Evolutionary conservation across 2,797 vertebrate species (phyloP).

Genomic region (Lagocephalus sceleratus): DNA sequence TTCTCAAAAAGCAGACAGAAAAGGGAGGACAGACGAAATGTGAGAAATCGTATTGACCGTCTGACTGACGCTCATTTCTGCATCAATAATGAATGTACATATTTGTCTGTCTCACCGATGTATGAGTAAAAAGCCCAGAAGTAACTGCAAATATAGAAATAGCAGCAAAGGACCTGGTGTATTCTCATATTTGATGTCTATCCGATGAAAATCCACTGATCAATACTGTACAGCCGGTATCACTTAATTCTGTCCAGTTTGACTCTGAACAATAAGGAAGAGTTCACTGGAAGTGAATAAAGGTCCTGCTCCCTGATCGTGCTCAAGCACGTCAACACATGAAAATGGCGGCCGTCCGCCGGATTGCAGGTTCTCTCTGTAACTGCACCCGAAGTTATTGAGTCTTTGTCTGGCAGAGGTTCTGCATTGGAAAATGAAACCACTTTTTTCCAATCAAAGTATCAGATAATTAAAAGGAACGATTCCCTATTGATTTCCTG

Average conservation of each 20-base stretch:
- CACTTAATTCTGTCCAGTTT: too few relatives aligned
- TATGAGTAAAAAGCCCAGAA: too few relatives aligned
- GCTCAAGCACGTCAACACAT: slow-evolving; percentile 26
- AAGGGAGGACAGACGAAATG: slow-evolving; percentile 8
- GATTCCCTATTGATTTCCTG: slow-evolving; percentile 57
- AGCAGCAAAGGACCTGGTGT: too few relatives aligned
- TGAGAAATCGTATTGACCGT: slow-evolving; percentile 14
- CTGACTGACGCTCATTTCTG: too few relatives aligned
- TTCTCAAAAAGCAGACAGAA: slow-evolving; percentile 25
- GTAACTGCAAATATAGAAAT: too few relatives aligned
- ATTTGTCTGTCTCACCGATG: too few relatives aligned
- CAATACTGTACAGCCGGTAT: too few relatives aligned
- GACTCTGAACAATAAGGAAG: too few relatives aligned
- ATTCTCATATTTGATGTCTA: too few relatives aligned
- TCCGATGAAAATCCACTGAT: too few relatives aligned
- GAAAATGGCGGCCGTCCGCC: slow-evolving; percentile 13
- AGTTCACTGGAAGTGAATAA: too few relatives aligned
- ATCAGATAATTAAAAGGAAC: slow-evolving; percentile 61
- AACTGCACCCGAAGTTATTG: slow-evolving; percentile 13
- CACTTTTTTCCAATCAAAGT: slow-evolving; percentile 31
- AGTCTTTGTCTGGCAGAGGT: slow-evolving; percentile 1
- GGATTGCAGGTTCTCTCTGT: slow-evolving; percentile 18
- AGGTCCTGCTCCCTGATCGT: slow-evolving; percentile 1
- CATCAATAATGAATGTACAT: too few relatives aligned
- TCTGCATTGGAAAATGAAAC: slow-evolving; percentile 26